A percentile compares a stretch with the other conserved stretches of the same genome.
Evolutionary conservation across 35 echinoderm and acorn worm genomes (phyloP).

Genomic region (Eucidaris tribuloides): DNA sequence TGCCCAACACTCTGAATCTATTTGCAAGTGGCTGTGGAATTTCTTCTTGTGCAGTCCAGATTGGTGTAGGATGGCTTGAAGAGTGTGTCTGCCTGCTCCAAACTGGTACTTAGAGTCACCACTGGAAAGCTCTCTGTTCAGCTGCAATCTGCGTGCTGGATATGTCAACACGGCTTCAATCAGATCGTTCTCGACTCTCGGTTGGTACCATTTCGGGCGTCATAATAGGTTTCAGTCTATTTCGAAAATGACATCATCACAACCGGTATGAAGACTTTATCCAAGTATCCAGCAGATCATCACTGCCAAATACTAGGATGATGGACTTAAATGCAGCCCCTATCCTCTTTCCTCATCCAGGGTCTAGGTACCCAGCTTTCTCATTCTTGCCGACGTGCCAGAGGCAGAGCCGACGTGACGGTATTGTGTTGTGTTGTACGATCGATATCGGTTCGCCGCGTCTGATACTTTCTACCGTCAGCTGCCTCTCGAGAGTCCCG

Average conservation of each 20-base stretch:
- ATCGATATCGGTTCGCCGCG: neutral
- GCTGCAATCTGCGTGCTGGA: too few relatives aligned
- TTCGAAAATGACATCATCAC: neutral
- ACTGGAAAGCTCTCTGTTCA: neutral
- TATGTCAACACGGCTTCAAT: neutral
- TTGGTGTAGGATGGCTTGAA: conserved; percentile 81
- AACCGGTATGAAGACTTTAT: neutral
- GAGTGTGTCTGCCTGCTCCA: conserved; percentile 75
- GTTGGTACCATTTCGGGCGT: neutral
- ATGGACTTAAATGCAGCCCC: neutral
- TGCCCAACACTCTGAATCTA: conserved; percentile 33
- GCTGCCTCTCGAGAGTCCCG: neutral
- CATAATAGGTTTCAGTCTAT: too few relatives aligned
- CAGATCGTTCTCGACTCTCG: neutral
- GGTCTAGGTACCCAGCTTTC: neutral
- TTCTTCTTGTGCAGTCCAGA: conserved; percentile 59
- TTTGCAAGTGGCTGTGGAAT: conserved; percentile 32
- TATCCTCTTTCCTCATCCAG: neutral
- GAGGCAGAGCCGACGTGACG: conserved; percentile 9
- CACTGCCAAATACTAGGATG: conserved; percentile 6
- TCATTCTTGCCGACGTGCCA: neutral
- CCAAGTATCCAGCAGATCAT: conserved; percentile 14
- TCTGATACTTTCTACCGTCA: neutral
- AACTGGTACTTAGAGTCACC: conserved; percentile 52
- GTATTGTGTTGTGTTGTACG: conserved; percentile 22